Conservation (phyloP, 2,888 invertebrate genomes). For the Monoplex corrugatus region DNA sequence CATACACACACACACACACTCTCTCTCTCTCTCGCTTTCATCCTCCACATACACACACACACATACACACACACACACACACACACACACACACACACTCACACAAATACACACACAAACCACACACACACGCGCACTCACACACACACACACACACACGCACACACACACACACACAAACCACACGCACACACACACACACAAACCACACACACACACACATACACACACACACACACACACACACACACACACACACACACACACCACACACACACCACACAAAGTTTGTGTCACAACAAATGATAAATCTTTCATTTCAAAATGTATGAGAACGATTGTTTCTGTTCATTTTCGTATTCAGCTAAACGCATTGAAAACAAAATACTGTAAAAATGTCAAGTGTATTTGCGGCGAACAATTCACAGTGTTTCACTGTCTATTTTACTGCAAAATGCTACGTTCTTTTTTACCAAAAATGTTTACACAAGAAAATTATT, state of each 20-base stretch:
- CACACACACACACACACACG: neutral
- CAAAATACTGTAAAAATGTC: no score
- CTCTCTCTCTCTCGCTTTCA: no score
- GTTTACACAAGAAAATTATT: no score
- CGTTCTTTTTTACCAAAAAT: no score
- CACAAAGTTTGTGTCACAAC: no score
- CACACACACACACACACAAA: neutral
- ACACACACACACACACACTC: neutral
- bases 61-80: conserved; percentile 9
- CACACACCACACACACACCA: neutral
- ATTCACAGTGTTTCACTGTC: no score
- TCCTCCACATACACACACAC: neutral
- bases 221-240: neutral
- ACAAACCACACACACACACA: neutral
- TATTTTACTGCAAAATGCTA: no score
- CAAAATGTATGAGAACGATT: no score
- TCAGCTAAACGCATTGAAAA: no score
- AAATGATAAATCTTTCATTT: no score
- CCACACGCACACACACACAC: neutral
- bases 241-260: neutral
- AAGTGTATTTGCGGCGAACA: no score
- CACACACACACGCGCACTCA: neutral
- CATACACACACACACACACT: neutral
- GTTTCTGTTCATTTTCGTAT: no score
- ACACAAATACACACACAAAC: neutral